phyloP scores from a whole-genome alignment of 2,113 vertebrate genomes.

The Meriones unguiculatus region DNA sequence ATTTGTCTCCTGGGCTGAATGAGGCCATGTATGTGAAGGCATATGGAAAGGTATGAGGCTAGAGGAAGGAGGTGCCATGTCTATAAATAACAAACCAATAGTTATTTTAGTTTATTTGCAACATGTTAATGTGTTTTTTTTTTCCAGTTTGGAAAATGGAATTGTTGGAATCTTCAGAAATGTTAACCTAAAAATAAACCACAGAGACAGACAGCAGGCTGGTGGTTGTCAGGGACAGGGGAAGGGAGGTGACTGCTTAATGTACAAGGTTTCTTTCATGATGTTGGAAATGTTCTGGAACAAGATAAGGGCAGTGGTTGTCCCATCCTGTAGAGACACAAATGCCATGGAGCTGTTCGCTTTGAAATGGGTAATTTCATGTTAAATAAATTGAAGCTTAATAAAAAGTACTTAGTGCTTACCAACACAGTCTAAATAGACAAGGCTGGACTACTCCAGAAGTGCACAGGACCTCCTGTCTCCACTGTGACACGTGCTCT shows the following conservation, averaged over 20 bases:
- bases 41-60: background rate
- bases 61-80: background rate
- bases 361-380: background rate
- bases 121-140: background rate
- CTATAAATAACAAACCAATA: background rate
- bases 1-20: background rate
- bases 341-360: background rate
- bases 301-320: background rate
- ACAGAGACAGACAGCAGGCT: background rate
- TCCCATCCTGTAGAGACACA: background rate
- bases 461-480: background rate
- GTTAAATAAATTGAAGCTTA: background rate
- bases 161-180: constrained; percentile 34
- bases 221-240: background rate
- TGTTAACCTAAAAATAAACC: background rate
- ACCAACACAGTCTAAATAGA: background rate
- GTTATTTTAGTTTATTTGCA: constrained; percentile 23
- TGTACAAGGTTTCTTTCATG: background rate
- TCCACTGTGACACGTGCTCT: background rate
- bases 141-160: constrained; percentile 31
- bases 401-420: background rate
- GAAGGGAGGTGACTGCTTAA: background rate
- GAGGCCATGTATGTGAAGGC: background rate
- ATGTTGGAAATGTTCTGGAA: background rate
- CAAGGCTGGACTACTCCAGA: background rate